A percentile compares a stretch with the other conserved stretches of the same genome.
phyloP scores from a whole-genome alignment of 2,797 vertebrate genomes.

The Urophycis tenuis region DNA sequence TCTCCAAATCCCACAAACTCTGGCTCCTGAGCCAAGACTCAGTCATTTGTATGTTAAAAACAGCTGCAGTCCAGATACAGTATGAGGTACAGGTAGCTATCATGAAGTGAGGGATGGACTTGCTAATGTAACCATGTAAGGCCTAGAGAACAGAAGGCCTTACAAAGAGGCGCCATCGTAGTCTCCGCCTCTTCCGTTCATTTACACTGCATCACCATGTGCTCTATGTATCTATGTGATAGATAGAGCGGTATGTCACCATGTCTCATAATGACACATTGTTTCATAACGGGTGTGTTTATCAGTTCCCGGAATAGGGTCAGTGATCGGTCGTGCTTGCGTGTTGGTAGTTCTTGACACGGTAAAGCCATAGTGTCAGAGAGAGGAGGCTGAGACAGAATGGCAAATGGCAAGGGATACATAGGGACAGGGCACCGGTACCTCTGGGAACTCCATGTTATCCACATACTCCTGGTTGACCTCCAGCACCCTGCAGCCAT shows the following conservation, averaged over 20 bases:
- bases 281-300: too few species aligned
- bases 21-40: too few species aligned
- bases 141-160: too few species aligned
- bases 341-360: neutral
- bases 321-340: neutral
- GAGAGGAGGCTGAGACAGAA: neutral
- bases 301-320: neutral
- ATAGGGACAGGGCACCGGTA: conserved; percentile 44
- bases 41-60: neutral
- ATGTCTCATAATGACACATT: too few species aligned
- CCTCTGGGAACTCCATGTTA: conserved; percentile 69
- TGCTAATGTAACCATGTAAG: neutral
- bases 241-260: too few species aligned
- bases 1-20: neutral
- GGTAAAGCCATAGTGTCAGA: neutral
- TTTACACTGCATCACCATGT: too few species aligned
- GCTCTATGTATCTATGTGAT: too few species aligned
- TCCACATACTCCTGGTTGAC: conserved; percentile 79
- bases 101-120: neutral
- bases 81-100: neutral
- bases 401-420: too few species aligned
- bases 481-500: conserved; percentile 82
- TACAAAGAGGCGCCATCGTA: neutral
- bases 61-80: neutral
- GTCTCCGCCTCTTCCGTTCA: too few species aligned